These are phyloP conservation scores for Lasioglossum pauxillum DNA, from an alignment of 2,888 invertebrate genomes.

Conservation along the genomic window DNA sequence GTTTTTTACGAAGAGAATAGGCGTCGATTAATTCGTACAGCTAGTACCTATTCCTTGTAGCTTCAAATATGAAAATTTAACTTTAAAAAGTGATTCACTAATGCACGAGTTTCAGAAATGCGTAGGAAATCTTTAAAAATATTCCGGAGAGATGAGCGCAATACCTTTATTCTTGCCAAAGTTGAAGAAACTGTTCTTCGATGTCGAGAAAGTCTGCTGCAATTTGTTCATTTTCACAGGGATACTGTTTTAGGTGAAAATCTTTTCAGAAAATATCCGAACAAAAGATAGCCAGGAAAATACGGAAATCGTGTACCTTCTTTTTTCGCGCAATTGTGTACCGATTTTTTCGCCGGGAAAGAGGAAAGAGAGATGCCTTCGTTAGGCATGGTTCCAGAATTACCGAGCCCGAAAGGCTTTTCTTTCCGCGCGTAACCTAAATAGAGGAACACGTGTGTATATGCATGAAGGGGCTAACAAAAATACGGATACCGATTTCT, in stretches of 20 bases:
- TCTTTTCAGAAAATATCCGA: conserved; percentile 13
- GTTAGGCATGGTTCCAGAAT: conserved; percentile 17
- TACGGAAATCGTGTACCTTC: background rate
- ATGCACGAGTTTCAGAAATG: background rate
- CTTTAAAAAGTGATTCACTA: background rate
- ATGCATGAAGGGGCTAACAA: conserved; percentile 25
- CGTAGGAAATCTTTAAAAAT: background rate
- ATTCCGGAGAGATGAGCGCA: background rate
- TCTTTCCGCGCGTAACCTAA: conserved; percentile 21
- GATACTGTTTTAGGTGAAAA: background rate
- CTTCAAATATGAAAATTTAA: background rate
- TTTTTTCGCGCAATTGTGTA: conserved; percentile 2
- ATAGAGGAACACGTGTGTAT: background rate
- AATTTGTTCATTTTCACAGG: background rate
- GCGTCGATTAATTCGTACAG: background rate
- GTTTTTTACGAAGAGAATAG: background rate
- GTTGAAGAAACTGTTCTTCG: background rate
- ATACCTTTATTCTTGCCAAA: background rate
- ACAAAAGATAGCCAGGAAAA: conserved; percentile 5
- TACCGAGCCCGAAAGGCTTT: conserved; percentile 10
- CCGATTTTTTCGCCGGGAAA: conserved; percentile 25
- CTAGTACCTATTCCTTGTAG: background rate
- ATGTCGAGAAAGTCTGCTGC: background rate
- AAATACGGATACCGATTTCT: conserved; percentile 29
- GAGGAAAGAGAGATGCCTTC: background rate